These are phyloP conservation scores for Platysternon megacephalum DNA, from an alignment of 2,113 vertebrate genomes.

Conservation along the genomic window DNA sequence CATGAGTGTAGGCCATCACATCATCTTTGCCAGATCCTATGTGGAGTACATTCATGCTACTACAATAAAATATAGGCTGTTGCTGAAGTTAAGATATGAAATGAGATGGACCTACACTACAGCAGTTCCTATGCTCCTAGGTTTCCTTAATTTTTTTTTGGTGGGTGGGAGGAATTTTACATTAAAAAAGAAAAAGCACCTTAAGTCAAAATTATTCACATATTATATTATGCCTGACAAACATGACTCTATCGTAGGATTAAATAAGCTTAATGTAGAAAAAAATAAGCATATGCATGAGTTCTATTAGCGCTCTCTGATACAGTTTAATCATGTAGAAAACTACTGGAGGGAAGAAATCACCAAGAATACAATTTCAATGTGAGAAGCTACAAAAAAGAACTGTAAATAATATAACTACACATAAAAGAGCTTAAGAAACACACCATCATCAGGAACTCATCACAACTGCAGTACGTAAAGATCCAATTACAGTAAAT, in stretches of 20 bases:
- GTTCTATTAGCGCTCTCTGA: constrained; percentile 46
- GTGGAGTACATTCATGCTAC: background rate
- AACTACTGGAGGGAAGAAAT: constrained; percentile 68
- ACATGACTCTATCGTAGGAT: constrained; percentile 45
- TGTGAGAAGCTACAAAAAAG: constrained; percentile 51
- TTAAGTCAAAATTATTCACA: constrained; percentile 62
- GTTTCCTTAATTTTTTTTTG: background rate
- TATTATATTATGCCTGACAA: constrained; percentile 56
- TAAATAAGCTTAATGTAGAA: constrained; percentile 67
- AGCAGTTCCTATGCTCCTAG: background rate
- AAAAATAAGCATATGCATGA: constrained; percentile 64
- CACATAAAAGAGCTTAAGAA: constrained; percentile 47
- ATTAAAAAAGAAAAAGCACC: background rate
- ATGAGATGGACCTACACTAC: background rate
- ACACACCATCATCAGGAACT: constrained; percentile 24
- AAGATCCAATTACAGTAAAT: constrained; percentile 17
- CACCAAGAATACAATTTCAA: constrained; percentile 37
- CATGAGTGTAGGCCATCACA: background rate
- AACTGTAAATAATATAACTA: constrained; percentile 23
- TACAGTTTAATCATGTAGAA: constrained; percentile 64
- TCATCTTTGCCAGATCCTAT: background rate
- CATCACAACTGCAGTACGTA: background rate
- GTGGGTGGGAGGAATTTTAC: background rate
- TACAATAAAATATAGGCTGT: background rate
- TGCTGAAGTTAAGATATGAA: background rate